Evolutionary conservation across 2,113 vertebrate genomes (phyloP).

Genomic region (Xiphophorus hellerii): DNA sequence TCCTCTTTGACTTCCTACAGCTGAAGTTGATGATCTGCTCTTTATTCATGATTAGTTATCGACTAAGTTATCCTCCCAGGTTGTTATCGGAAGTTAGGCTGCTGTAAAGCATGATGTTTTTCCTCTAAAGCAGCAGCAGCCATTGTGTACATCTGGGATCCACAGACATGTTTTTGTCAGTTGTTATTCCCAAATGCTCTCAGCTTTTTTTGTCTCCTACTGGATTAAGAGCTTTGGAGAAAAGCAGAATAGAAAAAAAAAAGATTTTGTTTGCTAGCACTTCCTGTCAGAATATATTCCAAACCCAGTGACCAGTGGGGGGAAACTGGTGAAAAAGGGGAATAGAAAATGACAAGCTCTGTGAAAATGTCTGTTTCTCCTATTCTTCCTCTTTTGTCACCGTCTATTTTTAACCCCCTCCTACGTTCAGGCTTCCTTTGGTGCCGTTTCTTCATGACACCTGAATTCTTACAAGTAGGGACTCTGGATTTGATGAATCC

Average conservation of each 20-base stretch:
- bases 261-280: slow-evolving; percentile 66
- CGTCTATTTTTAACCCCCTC: slow-evolving; percentile 51
- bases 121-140: background rate
- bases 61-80: background rate
- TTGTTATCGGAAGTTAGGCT: slow-evolving; percentile 13
- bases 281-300: slow-evolving; percentile 87
- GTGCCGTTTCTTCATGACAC: slow-evolving; percentile 4
- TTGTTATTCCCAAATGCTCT: slow-evolving; percentile 76
- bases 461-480: background rate
- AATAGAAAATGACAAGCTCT: slow-evolving; percentile 57
- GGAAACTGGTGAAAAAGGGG: slow-evolving; percentile 39
- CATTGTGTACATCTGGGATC: slow-evolving; percentile 53
- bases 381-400: slow-evolving; percentile 63
- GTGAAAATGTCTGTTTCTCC: slow-evolving; percentile 63
- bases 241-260: slow-evolving; percentile 73
- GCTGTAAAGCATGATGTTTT: slow-evolving; percentile 23
- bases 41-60: slow-evolving; percentile 2
- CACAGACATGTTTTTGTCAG: slow-evolving; percentile 41
- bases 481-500: background rate
- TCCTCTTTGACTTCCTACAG: slow-evolving; percentile 5
- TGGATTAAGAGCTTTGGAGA: slow-evolving; percentile 86
- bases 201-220: slow-evolving; percentile 68
- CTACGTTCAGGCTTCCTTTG: slow-evolving; percentile 45
- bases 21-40: slow-evolving; percentile 12
- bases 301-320: slow-evolving; percentile 58